These are phyloP conservation scores for Crotalus horridus DNA, from an alignment of 2,113 vertebrate genomes.

Conservation along the genomic window DNA sequence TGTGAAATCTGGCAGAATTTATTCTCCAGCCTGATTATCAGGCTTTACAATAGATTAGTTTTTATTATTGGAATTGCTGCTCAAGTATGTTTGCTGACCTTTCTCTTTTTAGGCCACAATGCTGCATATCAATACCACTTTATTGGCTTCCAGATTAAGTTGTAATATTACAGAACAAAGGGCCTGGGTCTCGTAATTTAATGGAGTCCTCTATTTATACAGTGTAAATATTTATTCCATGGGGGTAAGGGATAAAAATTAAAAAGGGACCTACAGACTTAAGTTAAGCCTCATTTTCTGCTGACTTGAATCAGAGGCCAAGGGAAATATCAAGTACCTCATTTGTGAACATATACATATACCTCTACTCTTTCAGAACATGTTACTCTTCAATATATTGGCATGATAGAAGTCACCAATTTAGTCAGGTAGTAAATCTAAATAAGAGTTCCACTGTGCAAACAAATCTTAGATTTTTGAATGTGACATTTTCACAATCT, in stretches of 20 bases:
- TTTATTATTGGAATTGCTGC: background rate
- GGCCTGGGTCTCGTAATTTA: background rate
- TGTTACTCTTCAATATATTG: background rate
- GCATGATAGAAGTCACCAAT: conserved; percentile 11
- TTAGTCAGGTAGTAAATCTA: conserved; percentile 5
- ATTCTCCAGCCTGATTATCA: background rate
- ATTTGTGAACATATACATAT: conserved; percentile 13
- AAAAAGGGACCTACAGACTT: background rate
- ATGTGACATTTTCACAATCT: background rate
- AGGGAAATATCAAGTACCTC: conserved; percentile 1
- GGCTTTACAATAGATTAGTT: background rate
- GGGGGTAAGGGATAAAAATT: background rate
- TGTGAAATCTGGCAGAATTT: background rate
- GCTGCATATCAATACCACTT: background rate
- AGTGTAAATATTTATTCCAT: background rate
- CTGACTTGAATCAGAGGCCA: background rate
- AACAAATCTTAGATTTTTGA: conserved; percentile 9
- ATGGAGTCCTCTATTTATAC: background rate
- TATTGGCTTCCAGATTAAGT: background rate
- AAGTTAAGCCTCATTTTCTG: background rate
- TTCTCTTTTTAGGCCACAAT: background rate
- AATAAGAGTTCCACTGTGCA: background rate
- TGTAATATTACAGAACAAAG: background rate
- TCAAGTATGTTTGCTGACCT: background rate
- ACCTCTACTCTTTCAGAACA: background rate